Percentiles rank a stretch among this genome's conserved stretches.
phyloP scores from a whole-genome alignment of 1,140 invertebrate genomes.

The Grapholita molesta region DNA sequence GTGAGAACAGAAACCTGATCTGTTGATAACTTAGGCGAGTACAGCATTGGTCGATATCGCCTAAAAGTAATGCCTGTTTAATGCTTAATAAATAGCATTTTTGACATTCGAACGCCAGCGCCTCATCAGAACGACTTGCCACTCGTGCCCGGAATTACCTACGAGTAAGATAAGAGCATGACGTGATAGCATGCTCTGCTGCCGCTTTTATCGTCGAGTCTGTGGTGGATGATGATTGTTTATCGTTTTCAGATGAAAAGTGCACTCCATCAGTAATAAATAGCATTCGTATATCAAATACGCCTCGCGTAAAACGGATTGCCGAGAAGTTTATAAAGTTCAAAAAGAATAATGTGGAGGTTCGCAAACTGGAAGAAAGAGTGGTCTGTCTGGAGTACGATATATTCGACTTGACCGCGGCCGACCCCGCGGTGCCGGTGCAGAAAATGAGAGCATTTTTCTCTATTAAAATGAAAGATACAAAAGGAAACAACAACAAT shows the following conservation, averaged over 20 bases:
- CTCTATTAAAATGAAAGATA: slow-evolving; percentile 38
- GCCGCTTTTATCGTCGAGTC: too few relatives aligned
- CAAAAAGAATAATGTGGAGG: slow-evolving; percentile 56
- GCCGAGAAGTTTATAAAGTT: slow-evolving; percentile 56
- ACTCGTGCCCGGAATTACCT: too few relatives aligned
- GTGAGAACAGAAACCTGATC: too few relatives aligned
- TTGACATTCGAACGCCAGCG: too few relatives aligned
- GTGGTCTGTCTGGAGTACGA: slow-evolving; percentile 66
- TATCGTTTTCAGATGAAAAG: not conserved
- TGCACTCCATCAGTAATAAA: not conserved
- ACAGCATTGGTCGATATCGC: too few relatives aligned
- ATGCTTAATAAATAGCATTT: too few relatives aligned
- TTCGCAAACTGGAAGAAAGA: slow-evolving; percentile 55
- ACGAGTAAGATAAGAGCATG: too few relatives aligned
- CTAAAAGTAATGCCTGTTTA: too few relatives aligned
- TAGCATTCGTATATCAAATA: slow-evolving; percentile 42
- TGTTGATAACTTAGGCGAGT: too few relatives aligned
- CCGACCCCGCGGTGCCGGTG: slow-evolving; percentile 25
- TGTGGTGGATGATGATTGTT: not conserved
- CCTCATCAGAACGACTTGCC: too few relatives aligned
- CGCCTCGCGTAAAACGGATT: slow-evolving; percentile 53
- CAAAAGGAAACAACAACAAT: not conserved
- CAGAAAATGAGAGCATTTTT: slow-evolving; percentile 60
- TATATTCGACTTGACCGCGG: slow-evolving; percentile 31
- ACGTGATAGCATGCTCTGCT: too few relatives aligned